Base-by-base conservation (phyloP, 2,797 vertebrate species). In the Acipenser ruthenus region DNA sequence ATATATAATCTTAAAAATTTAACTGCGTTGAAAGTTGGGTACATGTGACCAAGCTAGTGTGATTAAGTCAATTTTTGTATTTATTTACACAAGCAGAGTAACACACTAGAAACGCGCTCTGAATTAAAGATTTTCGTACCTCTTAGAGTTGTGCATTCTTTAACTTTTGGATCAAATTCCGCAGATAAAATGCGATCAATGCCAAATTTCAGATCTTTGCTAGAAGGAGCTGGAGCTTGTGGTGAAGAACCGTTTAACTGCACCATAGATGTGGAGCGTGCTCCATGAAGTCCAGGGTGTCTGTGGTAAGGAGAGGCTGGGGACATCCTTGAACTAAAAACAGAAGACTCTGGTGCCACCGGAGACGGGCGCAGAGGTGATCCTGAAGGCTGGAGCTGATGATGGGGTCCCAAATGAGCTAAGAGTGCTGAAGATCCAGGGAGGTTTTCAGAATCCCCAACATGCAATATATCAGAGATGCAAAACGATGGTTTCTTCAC, bases 181-280 rank as follows among this genome's bases (percentile, higher is more conserved):
- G 92, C 84, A 52, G 95, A 98, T 74, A 98, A 84, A 84, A 98
- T 98, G 84, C 96, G 92, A 80, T 98, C 96, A 71, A 98, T 98
- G 78, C 96, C 96, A 74, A 98, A 98, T 84, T 98, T 98, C 81
- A 98, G 95, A 82, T 98, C 96, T 79, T 97, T 98, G 82, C 96
- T 98, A 60, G 93, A 92, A 0, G 91, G 93, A 7, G 93, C 88
- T 0, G 93, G 93, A 6, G 78, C 87, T 60, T 87, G 84, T 37
- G 88, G 52, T 75, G 87, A 12, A 18, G 75, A 73, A 49, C 72
- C 87, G 79, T 79, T 85, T 10, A 88, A 85, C 0, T 83, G 82
- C 51, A 83, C 82, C 12, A 91, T 87, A 67, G 89, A 77, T 9
- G 90, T 82, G 48, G 82, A 63, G 65, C 50, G 83, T 66, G 78